Evolutionary conservation across 2,797 vertebrate species (phyloP).

Genomic region (Megaceryle alcyon): DNA sequence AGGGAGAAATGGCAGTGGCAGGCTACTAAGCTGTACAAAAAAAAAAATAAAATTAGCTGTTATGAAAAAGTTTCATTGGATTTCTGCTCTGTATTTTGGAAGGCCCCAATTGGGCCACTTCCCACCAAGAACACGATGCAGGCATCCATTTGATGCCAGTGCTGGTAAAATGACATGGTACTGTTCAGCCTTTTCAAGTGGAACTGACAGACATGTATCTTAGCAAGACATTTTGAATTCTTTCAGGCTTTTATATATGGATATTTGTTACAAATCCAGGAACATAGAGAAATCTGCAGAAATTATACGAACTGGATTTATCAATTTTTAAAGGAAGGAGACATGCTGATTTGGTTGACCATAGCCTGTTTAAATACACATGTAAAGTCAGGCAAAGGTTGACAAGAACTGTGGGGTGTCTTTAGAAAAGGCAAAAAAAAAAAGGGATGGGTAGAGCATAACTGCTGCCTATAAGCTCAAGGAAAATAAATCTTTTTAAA

Average conservation of each 20-base stretch:
- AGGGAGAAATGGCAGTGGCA: neutral
- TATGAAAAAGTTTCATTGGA: neutral
- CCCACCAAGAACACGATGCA: accelerated
- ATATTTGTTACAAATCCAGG: neutral
- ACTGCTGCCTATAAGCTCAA: neutral
- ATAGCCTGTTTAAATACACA: neutral
- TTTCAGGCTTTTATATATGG: neutral
- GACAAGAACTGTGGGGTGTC: neutral
- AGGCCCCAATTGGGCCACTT: neutral
- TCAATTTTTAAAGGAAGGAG: neutral
- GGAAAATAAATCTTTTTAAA: neutral
- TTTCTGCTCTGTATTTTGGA: neutral
- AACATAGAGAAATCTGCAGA: neutral
- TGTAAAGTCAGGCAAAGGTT: neutral
- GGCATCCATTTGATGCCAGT: neutral
- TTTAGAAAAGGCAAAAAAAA: neutral
- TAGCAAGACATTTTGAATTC: neutral
- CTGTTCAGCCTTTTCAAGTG: neutral
- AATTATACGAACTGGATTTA: neutral
- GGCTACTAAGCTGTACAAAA: neutral
- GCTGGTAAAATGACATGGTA: neutral
- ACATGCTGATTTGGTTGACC: neutral
- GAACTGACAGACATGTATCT: accelerated
- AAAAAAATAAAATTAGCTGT: neutral
- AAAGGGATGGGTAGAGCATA: neutral